Evolutionary conservation across 2,113 vertebrate species (phyloP), one percentile per base, ranked within the genome.

Genomic region (Misgurnus anguillicaudatus): DNA sequence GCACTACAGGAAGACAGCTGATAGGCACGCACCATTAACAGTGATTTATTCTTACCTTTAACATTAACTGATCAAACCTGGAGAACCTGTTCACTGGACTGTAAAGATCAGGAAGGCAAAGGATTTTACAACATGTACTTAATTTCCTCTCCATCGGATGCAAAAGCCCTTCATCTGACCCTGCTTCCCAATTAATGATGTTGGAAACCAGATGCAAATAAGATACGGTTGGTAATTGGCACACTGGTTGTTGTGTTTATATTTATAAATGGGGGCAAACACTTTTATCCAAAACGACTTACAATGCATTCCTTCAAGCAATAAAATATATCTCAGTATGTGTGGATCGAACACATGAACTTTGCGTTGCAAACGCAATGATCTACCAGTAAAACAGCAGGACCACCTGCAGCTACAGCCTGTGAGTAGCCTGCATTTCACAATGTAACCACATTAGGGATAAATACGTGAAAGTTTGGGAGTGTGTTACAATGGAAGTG

Each of bases 1-100:
- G 45, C 60, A 75, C 72, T 11, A 62, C 72, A 62, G 72, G 72
- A 75, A 75, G 72, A 76, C 42, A 53, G 60, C 24, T 51, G 42
- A 76, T 76, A 36, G 8, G 42, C 74, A 76, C 60, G 39, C 45
- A 64, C 38, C 74, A 76, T 76, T 76, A 76, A 38, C 74, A 76
- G 36, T 39, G 74, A 76, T 76, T 76, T 76, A 51, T 76, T 76
- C 42, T 31, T 64, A 21, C 24, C 17, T 51, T 64, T 42, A 53
- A 45, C 60, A 76, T 45, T 76, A 76, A 76, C 51, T 65, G 74
- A 76, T 64, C 61, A 64, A 76, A 75, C 58, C 55, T 75, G 24
- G 58, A 75, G 58, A 36, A 75, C 48, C 36, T 76, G 61, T 76
- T 76, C 61, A 65, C 16, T 24, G 53, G 74, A 76, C 74, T 76